Conservation (phyloP, 23 tunicate genomes). For the Halocynthia aurantium region DNA sequence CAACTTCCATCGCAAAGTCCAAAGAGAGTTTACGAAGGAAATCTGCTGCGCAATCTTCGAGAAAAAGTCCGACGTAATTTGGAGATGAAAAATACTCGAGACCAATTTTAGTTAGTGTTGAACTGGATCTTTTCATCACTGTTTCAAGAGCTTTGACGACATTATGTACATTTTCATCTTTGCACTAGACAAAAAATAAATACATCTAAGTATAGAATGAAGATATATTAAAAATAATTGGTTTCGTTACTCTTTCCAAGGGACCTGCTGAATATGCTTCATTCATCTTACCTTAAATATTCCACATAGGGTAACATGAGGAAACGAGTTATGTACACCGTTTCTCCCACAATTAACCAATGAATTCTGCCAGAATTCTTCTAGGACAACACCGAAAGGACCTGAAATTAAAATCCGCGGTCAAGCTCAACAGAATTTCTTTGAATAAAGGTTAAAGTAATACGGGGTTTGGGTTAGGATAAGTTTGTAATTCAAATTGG, state of each 20-base stretch:
- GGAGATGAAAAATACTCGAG: slow-evolving; percentile 75
- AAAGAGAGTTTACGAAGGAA: slow-evolving; percentile 67
- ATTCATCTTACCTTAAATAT: slow-evolving; percentile 58
- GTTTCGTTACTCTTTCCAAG: too few species aligned
- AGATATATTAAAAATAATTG: too few species aligned
- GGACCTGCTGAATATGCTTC: too few species aligned
- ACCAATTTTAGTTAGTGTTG: slow-evolving; percentile 29
- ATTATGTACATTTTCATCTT: slow-evolving; percentile 70
- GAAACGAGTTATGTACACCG: slow-evolving; percentile 88
- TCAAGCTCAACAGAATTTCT: too few species aligned
- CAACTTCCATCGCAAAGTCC: slow-evolving; percentile 62
- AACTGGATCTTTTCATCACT: slow-evolving; percentile 10
- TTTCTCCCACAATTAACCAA: slow-evolving; percentile 57
- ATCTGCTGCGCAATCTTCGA: slow-evolving; percentile 60
- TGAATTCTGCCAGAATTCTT: slow-evolving; percentile 85
- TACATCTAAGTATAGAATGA: too few species aligned
- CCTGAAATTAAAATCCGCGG: slow-evolving; percentile 18
- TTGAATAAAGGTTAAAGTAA: too few species aligned
- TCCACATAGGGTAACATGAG: slow-evolving; percentile 81
- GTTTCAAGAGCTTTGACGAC: slow-evolving; percentile 36
- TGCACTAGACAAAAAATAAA: slow-evolving; percentile 48
- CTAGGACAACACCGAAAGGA: slow-evolving; percentile 66
- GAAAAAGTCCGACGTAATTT: slow-evolving; percentile 83
- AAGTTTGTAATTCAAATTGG: too few species aligned
- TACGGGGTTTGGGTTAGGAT: too few species aligned